phyloP scores from a whole-genome alignment of 2,888 invertebrate genomes.

The Oxyscelio sp. region DNA sequence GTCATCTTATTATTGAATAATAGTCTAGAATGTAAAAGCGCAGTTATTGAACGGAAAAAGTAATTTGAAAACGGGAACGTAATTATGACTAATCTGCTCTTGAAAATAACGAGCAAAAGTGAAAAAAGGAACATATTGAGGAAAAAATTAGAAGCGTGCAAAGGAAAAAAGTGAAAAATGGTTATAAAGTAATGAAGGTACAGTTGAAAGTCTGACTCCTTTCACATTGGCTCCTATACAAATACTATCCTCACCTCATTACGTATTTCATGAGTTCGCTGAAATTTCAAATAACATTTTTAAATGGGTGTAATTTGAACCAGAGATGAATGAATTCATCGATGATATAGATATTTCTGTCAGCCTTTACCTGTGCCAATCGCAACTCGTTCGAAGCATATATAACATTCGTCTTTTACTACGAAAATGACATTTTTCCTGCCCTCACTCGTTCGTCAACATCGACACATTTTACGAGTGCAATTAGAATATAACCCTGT shows the following conservation, averaged over 20 bases:
- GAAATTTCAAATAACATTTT: slow-evolving; percentile 41
- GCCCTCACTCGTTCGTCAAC: slow-evolving; percentile 40
- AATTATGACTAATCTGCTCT: slow-evolving; percentile 50
- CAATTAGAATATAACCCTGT: slow-evolving; percentile 27
- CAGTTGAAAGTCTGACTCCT: slow-evolving; percentile 43
- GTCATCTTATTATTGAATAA: slow-evolving; percentile 46
- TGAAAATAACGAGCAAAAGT: slow-evolving; percentile 36
- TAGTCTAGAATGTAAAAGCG: slow-evolving; percentile 12
- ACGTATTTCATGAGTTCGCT: slow-evolving; percentile 48
- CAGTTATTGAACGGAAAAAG: slow-evolving; percentile 41
- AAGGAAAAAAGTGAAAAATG: slow-evolving; percentile 40
- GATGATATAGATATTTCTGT: slow-evolving; percentile 40
- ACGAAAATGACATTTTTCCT: slow-evolving; percentile 31
- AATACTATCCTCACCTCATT: slow-evolving; percentile 41
- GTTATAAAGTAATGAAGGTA: slow-evolving; percentile 50
- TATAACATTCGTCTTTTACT: slow-evolving; percentile 44
- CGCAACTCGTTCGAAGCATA: slow-evolving; percentile 26
- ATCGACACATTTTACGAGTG: slow-evolving; percentile 39
- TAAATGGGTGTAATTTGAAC: slow-evolving; percentile 48
- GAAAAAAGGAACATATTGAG: slow-evolving; percentile 24
- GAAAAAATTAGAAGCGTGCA: slow-evolving; percentile 35
- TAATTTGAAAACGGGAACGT: slow-evolving; percentile 20
- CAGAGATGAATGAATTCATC: slow-evolving; percentile 47
- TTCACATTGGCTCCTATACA: slow-evolving; percentile 42
- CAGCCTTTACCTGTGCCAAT: too few relatives aligned